Percentiles rank a stretch among this genome's conserved stretches.
These are phyloP conservation scores for Chironomus riparius DNA, from an alignment of 2,888 invertebrate genomes.

Conservation along the genomic window DNA sequence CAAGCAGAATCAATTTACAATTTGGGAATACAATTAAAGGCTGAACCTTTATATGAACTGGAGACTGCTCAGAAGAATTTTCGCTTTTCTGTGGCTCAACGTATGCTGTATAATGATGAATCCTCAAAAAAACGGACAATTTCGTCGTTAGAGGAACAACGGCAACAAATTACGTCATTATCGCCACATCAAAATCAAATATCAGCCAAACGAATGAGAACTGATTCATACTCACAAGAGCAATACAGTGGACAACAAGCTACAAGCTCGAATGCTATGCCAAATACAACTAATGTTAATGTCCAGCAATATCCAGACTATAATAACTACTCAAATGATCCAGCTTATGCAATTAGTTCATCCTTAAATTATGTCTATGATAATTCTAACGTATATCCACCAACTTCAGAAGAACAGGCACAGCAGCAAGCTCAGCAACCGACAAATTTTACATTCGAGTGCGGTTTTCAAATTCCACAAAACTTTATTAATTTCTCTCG, in stretches of 20 bases:
- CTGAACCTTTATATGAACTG: constrained; percentile 70
- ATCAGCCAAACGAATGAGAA: constrained; percentile 14
- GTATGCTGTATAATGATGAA: constrained; percentile 55
- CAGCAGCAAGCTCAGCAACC: background rate
- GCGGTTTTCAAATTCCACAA: constrained; percentile 34
- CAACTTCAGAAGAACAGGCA: background rate
- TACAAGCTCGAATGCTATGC: background rate
- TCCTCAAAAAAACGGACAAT: constrained; percentile 49
- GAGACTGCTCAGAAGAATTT: constrained; percentile 68
- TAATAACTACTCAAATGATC: background rate
- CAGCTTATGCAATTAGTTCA: constrained; percentile 19
- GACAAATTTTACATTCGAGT: constrained; percentile 7
- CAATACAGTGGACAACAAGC: background rate
- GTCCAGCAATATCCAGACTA: background rate
- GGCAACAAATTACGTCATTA: constrained; percentile 62
- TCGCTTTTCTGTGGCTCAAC: constrained; percentile 58
- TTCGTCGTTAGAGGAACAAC: constrained; percentile 53
- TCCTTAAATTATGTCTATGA: constrained; percentile 30
- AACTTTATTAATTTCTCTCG: constrained; percentile 38
- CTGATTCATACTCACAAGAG: background rate
- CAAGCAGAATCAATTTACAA: constrained; percentile 76
- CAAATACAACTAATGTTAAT: background rate
- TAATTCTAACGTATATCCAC: constrained; percentile 16
- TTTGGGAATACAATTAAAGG: constrained; percentile 65
- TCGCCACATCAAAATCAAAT: constrained; percentile 32